A percentile compares a stretch with the other conserved stretches of the same genome.
Conservation (phyloP, 1,140 invertebrate genomes). For the Semibalanus balanoides region DNA sequence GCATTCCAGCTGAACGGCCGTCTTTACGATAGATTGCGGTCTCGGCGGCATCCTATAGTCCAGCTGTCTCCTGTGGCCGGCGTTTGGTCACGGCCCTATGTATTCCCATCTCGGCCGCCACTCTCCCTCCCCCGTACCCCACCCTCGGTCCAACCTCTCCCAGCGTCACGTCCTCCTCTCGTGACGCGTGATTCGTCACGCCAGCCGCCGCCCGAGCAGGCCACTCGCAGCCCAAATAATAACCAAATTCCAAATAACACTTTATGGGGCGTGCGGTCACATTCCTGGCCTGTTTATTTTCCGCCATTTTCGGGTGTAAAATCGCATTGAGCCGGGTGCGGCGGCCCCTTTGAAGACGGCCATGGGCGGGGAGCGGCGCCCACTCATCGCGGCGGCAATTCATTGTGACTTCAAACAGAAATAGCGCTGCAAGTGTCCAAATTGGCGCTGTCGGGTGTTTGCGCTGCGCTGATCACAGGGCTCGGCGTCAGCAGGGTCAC, state of each 20-base stretch:
- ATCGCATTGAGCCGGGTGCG: neutral
- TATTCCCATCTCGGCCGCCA: no score
- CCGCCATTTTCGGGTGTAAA: neutral
- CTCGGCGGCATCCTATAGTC: no score
- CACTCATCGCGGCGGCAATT: neutral
- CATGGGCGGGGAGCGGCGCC: neutral
- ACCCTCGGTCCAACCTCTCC: neutral
- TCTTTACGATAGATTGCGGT: no score
- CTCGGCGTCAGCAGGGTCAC: neutral
- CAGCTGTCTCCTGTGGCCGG: no score
- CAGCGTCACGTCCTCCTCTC: neutral
- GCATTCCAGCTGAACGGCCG: no score
- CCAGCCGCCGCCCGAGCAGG: no score
- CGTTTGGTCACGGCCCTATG: no score
- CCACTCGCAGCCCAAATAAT: neutral
- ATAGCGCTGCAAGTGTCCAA: conserved; percentile 1
- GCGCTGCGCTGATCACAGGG: neutral
- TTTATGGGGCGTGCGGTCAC: neutral
- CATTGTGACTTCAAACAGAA: conserved; percentile 1
- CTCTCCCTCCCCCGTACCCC: no score
- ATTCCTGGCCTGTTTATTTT: neutral
- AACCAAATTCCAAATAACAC: conserved; percentile 2
- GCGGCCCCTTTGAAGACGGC: neutral
- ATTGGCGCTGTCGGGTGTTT: neutral
- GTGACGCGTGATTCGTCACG: neutral